A percentile compares a stretch with the other conserved stretches of the same genome.
Evolutionary conservation across 2,113 vertebrate species (phyloP).

Genomic region (Xiphorhynchus elegans): DNA sequence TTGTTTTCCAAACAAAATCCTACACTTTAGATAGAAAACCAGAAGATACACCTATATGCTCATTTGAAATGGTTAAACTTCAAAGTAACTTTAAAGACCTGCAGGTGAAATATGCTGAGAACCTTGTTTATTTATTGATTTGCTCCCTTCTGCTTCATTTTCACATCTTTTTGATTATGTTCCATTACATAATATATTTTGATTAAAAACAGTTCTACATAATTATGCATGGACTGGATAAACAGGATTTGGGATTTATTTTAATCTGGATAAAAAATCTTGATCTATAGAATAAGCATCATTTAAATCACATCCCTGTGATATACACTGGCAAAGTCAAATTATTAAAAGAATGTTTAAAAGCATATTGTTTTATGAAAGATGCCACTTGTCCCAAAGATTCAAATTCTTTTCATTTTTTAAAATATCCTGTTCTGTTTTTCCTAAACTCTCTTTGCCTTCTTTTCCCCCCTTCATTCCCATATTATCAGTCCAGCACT

Average conservation of each 20-base stretch:
- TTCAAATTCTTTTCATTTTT: not conserved
- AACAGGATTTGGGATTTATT: slow-evolving; percentile 59
- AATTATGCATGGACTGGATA: slow-evolving; percentile 41
- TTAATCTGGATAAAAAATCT: slow-evolving; percentile 60
- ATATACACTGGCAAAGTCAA: slow-evolving; percentile 18
- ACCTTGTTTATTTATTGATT: slow-evolving; percentile 21
- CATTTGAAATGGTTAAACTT: not conserved
- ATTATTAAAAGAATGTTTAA: not conserved
- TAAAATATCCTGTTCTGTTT: slow-evolving; percentile 1
- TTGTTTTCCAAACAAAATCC: not conserved
- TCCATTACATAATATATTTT: slow-evolving; percentile 48
- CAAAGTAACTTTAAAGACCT: slow-evolving; percentile 11
- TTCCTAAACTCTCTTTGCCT: slow-evolving; percentile 11
- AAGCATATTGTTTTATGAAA: not conserved
- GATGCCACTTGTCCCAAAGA: not conserved
- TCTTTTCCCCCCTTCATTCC: not conserved
- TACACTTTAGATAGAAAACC: not conserved
- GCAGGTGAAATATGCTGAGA: not conserved
- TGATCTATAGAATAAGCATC: slow-evolving; percentile 32
- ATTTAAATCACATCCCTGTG: slow-evolving; percentile 5
- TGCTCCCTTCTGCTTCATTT: slow-evolving; percentile 9
- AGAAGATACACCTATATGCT: not conserved
- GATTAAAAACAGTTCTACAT: slow-evolving; percentile 22
- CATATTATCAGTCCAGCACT: slow-evolving; percentile 23
- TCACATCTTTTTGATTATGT: slow-evolving; percentile 19